Percentiles rank a stretch among this genome's conserved stretches.
Conservation (phyloP, 2,888 invertebrate genomes). For the Bombyx huttoni region DNA sequence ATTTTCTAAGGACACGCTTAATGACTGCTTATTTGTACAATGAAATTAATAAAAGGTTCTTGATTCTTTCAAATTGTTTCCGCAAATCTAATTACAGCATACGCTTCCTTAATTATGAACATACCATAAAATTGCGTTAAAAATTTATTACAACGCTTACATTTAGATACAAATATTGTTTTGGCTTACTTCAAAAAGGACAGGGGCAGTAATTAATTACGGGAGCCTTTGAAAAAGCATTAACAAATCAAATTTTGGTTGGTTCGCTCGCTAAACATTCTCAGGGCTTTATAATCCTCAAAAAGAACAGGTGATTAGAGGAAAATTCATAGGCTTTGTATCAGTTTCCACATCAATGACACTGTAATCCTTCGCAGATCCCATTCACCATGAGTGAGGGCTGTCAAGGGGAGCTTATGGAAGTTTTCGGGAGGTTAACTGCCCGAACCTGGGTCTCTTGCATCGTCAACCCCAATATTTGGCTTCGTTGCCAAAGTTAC, state of each 20-base stretch:
- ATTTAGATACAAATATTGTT: not conserved
- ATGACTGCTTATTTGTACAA: not conserved
- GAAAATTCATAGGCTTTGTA: conserved; percentile 27
- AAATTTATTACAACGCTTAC: too few species aligned
- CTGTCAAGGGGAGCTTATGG: conserved; percentile 40
- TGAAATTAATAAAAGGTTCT: not conserved
- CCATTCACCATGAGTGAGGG: conserved; percentile 37
- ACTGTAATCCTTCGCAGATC: conserved; percentile 34
- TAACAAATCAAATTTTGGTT: not conserved
- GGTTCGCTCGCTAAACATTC: not conserved
- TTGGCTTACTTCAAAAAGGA: not conserved
- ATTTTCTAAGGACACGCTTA: conserved; percentile 27
- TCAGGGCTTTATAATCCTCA: conserved; percentile 15
- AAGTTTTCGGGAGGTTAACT: conserved; percentile 1
- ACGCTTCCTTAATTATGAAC: too few species aligned
- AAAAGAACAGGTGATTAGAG: conserved; percentile 35
- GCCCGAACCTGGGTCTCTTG: not conserved
- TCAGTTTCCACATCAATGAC: conserved; percentile 51
- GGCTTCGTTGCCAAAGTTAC: not conserved
- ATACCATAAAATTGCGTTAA: too few species aligned
- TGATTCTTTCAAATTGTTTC: too few species aligned
- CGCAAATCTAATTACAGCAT: too few species aligned
- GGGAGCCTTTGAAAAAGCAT: not conserved
- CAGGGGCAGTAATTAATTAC: not conserved
- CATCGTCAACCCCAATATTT: not conserved